These are phyloP conservation scores for Allygus modestus DNA, from an alignment of 2,888 invertebrate species.

Conservation along the genomic window DNA sequence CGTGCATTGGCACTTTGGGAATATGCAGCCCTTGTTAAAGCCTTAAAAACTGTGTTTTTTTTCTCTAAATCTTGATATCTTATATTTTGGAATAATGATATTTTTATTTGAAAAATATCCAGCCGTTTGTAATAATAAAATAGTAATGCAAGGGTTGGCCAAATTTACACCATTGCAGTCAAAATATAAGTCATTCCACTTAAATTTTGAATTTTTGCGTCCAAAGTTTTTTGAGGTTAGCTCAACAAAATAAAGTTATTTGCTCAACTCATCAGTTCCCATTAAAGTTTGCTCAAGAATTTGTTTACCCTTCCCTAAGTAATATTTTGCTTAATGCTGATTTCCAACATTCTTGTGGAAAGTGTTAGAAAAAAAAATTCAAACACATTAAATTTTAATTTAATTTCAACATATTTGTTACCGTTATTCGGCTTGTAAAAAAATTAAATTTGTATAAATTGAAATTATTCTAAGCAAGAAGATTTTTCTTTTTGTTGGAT, in stretches of 20 bases:
- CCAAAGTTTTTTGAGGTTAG: constrained; percentile 42
- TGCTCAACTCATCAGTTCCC: constrained; percentile 28
- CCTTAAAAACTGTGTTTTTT: background rate
- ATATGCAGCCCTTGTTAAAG: background rate
- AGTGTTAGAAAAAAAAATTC: background rate
- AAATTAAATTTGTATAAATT: no score
- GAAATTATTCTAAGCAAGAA: no score
- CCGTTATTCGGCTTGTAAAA: no score
- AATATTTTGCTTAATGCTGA: background rate
- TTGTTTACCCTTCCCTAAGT: constrained; percentile 15
- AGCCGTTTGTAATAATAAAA: no score
- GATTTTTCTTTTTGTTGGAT: no score
- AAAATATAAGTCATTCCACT: constrained; percentile 4
- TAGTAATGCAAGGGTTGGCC: no score
- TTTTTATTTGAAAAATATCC: no score
- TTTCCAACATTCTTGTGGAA: background rate
- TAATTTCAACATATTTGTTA: no score
- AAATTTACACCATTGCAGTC: background rate
- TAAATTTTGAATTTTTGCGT: background rate
- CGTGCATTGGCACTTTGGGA: background rate
- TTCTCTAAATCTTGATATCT: background rate
- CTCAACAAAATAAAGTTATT: constrained; percentile 22
- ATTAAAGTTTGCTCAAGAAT: constrained; percentile 32
- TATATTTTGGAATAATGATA: background rate
- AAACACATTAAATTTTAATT: no score